Conservation (phyloP, 1,140 invertebrate genomes). For the Cepaea nemoralis region DNA sequence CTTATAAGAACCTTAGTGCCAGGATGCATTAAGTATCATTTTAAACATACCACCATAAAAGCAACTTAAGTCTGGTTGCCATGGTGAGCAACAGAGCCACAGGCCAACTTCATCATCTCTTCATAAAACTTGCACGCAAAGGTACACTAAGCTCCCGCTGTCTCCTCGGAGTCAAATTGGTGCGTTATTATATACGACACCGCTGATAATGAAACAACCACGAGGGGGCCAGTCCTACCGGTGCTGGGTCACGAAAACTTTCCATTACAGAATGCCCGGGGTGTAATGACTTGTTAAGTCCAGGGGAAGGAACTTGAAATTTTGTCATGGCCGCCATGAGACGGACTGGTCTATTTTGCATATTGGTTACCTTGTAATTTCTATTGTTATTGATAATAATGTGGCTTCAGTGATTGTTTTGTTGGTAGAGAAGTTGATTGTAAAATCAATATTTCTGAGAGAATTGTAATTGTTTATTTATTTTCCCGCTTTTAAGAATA, state of each 20-base stretch:
- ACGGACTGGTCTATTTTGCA: not conserved
- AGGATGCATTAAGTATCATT: not conserved
- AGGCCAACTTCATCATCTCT: conserved; percentile 16
- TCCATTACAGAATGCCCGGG: conserved; percentile 22
- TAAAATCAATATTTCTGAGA: too few relatives aligned
- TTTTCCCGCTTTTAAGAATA: too few relatives aligned
- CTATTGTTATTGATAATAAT: too few relatives aligned
- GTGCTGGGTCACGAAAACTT: conserved; percentile 30
- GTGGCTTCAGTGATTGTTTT: too few relatives aligned
- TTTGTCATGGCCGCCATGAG: not conserved
- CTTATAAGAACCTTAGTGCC: not conserved
- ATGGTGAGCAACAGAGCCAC: not conserved
- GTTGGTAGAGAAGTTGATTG: too few relatives aligned
- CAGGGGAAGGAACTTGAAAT: not conserved
- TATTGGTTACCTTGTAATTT: too few relatives aligned
- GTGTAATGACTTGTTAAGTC: conserved; percentile 15
- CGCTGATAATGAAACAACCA: conserved; percentile 32
- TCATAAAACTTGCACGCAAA: conserved; percentile 30
- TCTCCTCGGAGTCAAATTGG: conserved; percentile 2
- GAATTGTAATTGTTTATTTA: too few relatives aligned
- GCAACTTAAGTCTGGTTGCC: not conserved
- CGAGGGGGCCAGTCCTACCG: not conserved
- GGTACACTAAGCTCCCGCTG: not conserved
- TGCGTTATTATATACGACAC: conserved; percentile 30
- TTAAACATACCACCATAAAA: not conserved